Evolutionary conservation across 2,113 vertebrate species (phyloP).

Genomic region (Lates calcarifer): DNA sequence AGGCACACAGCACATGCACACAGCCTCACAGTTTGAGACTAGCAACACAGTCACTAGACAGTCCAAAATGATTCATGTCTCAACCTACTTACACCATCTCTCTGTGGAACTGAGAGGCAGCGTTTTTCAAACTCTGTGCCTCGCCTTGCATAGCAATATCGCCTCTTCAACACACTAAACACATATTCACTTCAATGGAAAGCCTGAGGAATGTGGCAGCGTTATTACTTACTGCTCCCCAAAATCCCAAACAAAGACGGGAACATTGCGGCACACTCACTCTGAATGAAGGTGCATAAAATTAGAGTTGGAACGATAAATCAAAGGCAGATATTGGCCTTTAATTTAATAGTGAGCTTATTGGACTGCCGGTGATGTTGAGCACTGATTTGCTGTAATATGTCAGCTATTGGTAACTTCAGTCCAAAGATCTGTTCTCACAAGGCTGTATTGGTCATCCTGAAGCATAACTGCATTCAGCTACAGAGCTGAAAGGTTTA

Average conservation of each 20-base stretch:
- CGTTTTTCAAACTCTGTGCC: constrained; percentile 63
- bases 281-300: constrained; percentile 51
- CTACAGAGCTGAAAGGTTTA: not conserved
- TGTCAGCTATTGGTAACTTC: constrained; percentile 10
- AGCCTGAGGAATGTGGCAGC: constrained; percentile 67
- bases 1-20: constrained; percentile 3
- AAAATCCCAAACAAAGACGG: constrained; percentile 65
- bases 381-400: not conserved
- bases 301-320: constrained; percentile 56
- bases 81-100: constrained; percentile 81
- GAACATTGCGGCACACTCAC: constrained; percentile 33
- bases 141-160: constrained; percentile 68
- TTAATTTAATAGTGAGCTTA: constrained; percentile 61
- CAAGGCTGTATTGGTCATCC: not conserved
- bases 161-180: constrained; percentile 72
- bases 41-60: constrained; percentile 47
- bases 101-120: constrained; percentile 67
- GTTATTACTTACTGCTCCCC: constrained; percentile 75
- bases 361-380: constrained; percentile 19
- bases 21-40: constrained; percentile 48
- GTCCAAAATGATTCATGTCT: constrained; percentile 78
- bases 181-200: constrained; percentile 65
- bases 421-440: not conserved
- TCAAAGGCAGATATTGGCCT: constrained; percentile 53
- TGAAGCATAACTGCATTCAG: not conserved